Evolutionary conservation across 2,113 vertebrate genomes (phyloP).

Genomic region (Plotosus lineatus): DNA sequence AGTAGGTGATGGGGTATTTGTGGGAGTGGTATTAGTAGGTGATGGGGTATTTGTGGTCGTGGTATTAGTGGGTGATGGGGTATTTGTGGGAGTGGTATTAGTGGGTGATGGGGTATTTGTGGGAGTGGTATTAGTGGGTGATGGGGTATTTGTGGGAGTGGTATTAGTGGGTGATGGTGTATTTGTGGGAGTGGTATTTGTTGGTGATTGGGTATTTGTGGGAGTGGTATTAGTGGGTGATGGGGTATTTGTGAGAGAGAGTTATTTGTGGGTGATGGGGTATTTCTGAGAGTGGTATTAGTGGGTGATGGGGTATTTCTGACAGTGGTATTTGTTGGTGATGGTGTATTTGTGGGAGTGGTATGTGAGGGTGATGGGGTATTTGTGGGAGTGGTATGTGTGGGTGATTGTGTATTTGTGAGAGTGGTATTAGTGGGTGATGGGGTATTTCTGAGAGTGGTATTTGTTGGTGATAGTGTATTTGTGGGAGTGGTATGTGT

Average conservation of each 20-base stretch:
- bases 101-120: neutral
- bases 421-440: no score
- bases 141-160: slow-evolving; percentile 12
- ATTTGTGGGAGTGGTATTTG: slow-evolving; percentile 1
- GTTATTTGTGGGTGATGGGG: slow-evolving; percentile 22
- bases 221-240: neutral
- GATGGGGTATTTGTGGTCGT: neutral
- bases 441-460: neutral
- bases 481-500: neutral
- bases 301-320: no score
- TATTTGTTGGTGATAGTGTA: neutral
- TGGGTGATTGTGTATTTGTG: slow-evolving; percentile 6
- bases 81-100: neutral
- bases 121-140: no score
- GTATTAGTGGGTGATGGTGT: no score
- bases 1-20: no score
- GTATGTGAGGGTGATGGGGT: neutral
- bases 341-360: neutral
- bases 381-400: slow-evolving; percentile 42
- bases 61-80: neutral
- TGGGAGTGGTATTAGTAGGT: neutral
- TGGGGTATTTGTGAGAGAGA: slow-evolving; percentile 40
- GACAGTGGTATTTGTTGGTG: neutral
- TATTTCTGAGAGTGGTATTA: no score
- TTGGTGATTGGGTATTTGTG: neutral